Evolutionary conservation across 2,888 invertebrate genomes (phyloP), one percentile per base, ranked within the genome.

Genomic region (Caenorhabditis afra): DNA sequence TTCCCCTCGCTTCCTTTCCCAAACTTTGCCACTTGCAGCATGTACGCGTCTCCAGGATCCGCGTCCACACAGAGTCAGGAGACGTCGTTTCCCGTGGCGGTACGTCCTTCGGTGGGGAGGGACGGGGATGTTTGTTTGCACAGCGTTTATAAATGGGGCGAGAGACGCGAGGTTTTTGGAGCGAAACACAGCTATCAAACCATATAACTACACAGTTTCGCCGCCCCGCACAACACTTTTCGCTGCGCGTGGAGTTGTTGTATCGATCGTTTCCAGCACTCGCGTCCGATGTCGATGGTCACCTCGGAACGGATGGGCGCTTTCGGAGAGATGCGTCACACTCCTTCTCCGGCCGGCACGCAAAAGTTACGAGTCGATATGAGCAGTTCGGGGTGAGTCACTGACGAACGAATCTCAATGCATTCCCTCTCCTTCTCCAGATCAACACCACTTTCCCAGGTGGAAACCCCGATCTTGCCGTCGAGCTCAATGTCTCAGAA

Each of bases 261-360:
- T 8, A 11, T 47, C 47, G 8, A 47, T 16, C 3, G n/a, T 20
- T 47, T 12, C 20, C 59, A 73, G 73, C n/a, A 53, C 23, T 66
- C 71, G 0, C 64, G 53, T 20, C 62, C 53, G 5, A 52, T 59
- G 1, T 76, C 83, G 7, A 73, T 76, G 62, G 53, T 44, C 12
- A 70, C 74, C 20, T 81, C 81, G 12, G 83, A 83, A 49, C 64
- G 81, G 41, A 83, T 83, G 83, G 83, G 83, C 16, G 83, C 83
- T 39, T 83, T 83, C 68, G 79, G 81, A 7, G 79, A 81, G 49
- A 70, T 83, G 77, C 41, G 71, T 16, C 80, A 80, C 29, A 70
- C 67, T 16, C 67, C 71, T 12, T 71, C 78, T 11, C 61, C 78
- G 11, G 49, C 78, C 8, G 49, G 55, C 2, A 50, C 61, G 7